These are phyloP conservation scores for Lepidocolaptes lacrymiger DNA, from an alignment of 2,797 vertebrate genomes.

Conservation along the genomic window DNA sequence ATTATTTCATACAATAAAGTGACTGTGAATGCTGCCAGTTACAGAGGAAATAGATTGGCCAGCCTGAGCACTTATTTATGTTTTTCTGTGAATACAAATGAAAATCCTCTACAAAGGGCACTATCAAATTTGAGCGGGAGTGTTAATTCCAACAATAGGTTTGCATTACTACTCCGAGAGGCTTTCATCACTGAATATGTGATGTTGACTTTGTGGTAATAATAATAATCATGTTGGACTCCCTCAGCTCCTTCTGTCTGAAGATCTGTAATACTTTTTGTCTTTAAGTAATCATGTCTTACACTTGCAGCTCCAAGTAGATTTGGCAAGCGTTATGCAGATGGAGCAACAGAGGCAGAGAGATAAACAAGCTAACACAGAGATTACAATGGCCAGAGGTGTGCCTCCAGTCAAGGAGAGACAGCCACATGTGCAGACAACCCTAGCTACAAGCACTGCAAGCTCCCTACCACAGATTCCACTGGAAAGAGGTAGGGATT, in stretches of 20 bases:
- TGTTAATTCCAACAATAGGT: conserved; percentile 64
- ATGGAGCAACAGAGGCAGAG: background rate
- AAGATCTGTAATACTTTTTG: background rate
- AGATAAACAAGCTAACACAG: background rate
- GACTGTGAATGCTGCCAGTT: conserved; percentile 76
- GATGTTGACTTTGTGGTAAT: background rate
- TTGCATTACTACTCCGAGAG: conserved; percentile 52
- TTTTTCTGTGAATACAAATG: conserved; percentile 66
- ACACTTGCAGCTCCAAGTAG: background rate
- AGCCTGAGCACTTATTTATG: conserved; percentile 68
- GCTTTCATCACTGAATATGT: conserved; percentile 43
- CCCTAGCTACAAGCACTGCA: background rate
- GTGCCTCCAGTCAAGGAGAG: background rate
- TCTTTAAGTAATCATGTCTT: background rate
- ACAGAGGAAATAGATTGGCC: conserved; percentile 68
- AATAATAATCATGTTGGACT: background rate
- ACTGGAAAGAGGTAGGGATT: background rate
- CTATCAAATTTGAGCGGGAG: conserved; percentile 69
- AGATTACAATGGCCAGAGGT: background rate
- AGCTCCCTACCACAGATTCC: background rate
- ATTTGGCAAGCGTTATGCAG: background rate
- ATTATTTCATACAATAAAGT: conserved; percentile 80
- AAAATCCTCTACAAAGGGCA: conserved; percentile 64
- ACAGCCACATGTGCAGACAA: background rate
- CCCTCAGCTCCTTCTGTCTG: background rate